phyloP scores from a whole-genome alignment of 2,888 invertebrate species.

The Hypena proboscidalis region DNA sequence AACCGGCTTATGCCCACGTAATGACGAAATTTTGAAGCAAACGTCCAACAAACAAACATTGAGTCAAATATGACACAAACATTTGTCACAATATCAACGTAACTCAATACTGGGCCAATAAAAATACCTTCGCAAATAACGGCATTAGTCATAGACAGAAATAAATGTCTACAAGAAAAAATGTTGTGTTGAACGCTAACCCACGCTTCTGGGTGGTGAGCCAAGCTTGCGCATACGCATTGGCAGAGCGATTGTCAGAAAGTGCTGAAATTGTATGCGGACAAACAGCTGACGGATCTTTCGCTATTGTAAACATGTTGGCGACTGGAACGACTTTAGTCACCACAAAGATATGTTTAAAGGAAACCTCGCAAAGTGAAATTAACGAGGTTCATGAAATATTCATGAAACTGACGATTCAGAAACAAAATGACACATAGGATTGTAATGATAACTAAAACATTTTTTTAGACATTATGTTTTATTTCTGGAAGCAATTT shows the following conservation, averaged over 20 bases:
- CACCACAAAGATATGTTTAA: constrained; percentile 3
- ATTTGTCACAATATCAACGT: constrained; percentile 60
- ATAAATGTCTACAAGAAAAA: constrained; percentile 67
- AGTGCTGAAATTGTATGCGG: constrained; percentile 44
- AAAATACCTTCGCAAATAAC: constrained; percentile 71
- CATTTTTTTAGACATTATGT: no score
- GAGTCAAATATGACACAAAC: constrained; percentile 46
- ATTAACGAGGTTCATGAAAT: no score
- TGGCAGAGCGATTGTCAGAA: constrained; percentile 43
- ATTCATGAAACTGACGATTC: no score
- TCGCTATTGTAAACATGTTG: constrained; percentile 50
- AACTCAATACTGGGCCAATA: constrained; percentile 70
- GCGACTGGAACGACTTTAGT: constrained; percentile 26
- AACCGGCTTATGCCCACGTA: no score
- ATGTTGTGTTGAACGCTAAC: constrained; percentile 51
- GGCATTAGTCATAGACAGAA: constrained; percentile 70
- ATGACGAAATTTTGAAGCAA: constrained; percentile 23
- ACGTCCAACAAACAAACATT: constrained; percentile 32
- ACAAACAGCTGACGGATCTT: constrained; percentile 44
- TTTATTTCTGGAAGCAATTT: no score
- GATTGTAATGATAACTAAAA: no score
- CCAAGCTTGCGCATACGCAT: constrained; percentile 52
- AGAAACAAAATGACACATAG: no score
- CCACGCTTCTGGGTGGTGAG: constrained; percentile 60
- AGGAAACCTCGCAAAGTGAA: no score